Percentiles rank a stretch among this genome's conserved stretches.
Conservation (phyloP, 1,140 invertebrate species). For the Drosophila nigrodunni region DNA sequence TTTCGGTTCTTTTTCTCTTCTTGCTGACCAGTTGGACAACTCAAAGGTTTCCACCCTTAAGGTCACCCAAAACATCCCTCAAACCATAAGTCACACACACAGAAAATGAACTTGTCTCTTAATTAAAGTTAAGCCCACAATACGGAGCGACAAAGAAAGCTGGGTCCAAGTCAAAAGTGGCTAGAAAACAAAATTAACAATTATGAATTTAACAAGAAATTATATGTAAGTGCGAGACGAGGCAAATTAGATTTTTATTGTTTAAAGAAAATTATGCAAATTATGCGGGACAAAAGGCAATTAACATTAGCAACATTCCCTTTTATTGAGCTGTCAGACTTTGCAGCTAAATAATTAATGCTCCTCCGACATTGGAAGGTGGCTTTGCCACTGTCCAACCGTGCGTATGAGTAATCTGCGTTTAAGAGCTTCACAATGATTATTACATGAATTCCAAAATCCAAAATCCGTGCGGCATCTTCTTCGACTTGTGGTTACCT, state of each 20-base stretch:
- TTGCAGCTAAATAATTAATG: conserved; percentile 63
- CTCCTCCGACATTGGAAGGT: not conserved
- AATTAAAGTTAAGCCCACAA: conserved; percentile 83
- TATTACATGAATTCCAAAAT: conserved; percentile 20
- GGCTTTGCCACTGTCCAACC: conserved; percentile 41
- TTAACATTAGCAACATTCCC: conserved; percentile 60
- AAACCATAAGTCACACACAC: conserved; percentile 2
- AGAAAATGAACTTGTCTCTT: conserved; percentile 67
- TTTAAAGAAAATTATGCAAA: conserved; percentile 84
- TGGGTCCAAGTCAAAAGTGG: conserved; percentile 42
- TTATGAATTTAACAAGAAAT: conserved; percentile 84
- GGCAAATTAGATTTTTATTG: conserved; percentile 84
- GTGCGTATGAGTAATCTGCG: conserved; percentile 80
- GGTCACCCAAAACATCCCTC: conserved; percentile 3
- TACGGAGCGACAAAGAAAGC: conserved; percentile 35
- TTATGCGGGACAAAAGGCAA: conserved; percentile 66
- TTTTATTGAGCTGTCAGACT: conserved; percentile 42
- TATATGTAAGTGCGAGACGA: conserved; percentile 59
- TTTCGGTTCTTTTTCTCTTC: not conserved
- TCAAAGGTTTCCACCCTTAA: conserved; percentile 29
- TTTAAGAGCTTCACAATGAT: conserved; percentile 48
- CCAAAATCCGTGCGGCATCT: conserved; percentile 24
- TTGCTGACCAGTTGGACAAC: conserved; percentile 6
- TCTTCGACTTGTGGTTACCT: conserved; percentile 67
- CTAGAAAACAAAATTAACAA: conserved; percentile 76